Base-by-base conservation (phyloP, 1,140 invertebrate genomes). In the Pseudomyrmex gracilis region DNA sequence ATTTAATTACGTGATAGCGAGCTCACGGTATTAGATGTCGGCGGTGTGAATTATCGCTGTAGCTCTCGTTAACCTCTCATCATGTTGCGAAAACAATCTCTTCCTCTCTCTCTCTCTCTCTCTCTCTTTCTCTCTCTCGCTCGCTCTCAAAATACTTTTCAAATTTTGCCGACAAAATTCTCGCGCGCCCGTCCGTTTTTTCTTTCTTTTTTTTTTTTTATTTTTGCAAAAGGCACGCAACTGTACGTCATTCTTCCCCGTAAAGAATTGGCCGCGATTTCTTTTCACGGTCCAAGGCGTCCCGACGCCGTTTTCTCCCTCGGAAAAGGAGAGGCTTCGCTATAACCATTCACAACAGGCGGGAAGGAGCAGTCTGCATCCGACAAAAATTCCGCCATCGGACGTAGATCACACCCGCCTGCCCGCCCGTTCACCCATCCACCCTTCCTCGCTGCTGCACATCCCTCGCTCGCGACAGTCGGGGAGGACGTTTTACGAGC, bases 401-500 rank as follows among this genome's bases (percentile, higher is more conserved):
- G 84, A 89, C 67, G 73, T 87, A 73, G 70, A 82, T 78, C 70
- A 68, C 70, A 77, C 20, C 85, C 57, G 8, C 82, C 64, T 22
- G 2, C 34, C 7, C 34, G 0, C 34, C 5, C 34, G 34, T 5
- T 0, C 34, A 10, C 43, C 49, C 49, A 10, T 51, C 49, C 61
- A 20, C 57, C 45, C 64, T 24, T 47, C 17, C 73, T 51, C 68
- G 67, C 77, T 80, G 63, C 83, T 57, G 34, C 34, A 34, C 73
- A 22, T 63, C 49, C 55, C 66, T 60, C 34, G 34, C 63, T 67
- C 17, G 49, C 82, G 78, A 83, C 88, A 66, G 70, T 47, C 68
- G 86, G 78, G 78, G 34, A 85, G 66, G 85, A 87, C 87, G 86
- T 85, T 91, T 91, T 91, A 91, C 90, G 89, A 87, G 74, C 90